These are phyloP conservation scores for Chaetogeoica ovagalla DNA, from an alignment of 2,888 invertebrate species.

Conservation along the genomic window DNA sequence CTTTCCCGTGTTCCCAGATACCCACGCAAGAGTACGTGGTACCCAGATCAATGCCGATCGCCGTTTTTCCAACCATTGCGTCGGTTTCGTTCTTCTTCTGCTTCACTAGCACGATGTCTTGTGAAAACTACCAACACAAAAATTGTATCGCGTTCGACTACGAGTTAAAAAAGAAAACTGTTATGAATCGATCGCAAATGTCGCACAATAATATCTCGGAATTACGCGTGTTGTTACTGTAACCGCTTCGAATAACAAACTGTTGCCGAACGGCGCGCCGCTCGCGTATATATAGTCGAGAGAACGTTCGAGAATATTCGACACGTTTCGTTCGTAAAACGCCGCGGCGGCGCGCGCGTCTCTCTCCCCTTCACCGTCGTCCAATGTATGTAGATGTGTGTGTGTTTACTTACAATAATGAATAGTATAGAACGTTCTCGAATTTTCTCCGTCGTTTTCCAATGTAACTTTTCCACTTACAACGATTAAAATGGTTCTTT, in stretches of 20 bases:
- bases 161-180: too few relatives aligned
- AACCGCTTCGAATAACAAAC: neutral
- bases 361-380: neutral
- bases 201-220: too few relatives aligned
- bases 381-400: too few relatives aligned
- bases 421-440: too few relatives aligned
- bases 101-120: too few relatives aligned
- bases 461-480: too few relatives aligned
- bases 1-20: conserved; percentile 79
- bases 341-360: neutral
- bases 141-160: neutral
- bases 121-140: neutral
- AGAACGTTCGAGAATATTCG: neutral
- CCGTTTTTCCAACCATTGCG: conserved; percentile 57
- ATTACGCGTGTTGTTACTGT: neutral
- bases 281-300: neutral
- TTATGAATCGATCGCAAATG: too few relatives aligned
- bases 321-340: neutral
- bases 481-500: too few relatives aligned
- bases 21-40: conserved; percentile 86
- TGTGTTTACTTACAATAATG: neutral
- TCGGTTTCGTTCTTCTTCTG: too few relatives aligned
- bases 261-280: neutral
- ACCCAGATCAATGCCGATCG: conserved; percentile 82
- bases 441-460: too few relatives aligned